Evolutionary conservation across 2,888 invertebrate genomes (phyloP), one percentile per base, ranked within the genome.

Genomic region (Apamea monoglypha): DNA sequence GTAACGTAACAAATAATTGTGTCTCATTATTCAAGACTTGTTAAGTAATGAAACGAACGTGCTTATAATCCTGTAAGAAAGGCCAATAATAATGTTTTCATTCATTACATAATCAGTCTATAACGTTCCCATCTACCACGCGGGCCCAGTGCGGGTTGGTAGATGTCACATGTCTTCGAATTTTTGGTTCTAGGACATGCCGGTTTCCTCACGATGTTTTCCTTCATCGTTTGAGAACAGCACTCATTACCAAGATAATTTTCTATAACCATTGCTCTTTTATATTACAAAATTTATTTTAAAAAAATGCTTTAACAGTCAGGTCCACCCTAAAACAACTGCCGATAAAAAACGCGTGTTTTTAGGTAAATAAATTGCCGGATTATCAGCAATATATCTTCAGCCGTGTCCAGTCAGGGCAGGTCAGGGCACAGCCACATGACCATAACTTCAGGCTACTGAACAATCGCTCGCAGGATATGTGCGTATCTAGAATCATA

Each of bases 321-420:
- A 86, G 80, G 74, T 89, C 88, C 86, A 79, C 50, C 2, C 68
- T 74, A 76, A 87, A n/a, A 76, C 64, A 5, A 40, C 71, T 16
- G 25, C 25, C 25, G n/a, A 68, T 77, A 88, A 86, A 88, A 88
- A 89, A 78, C 66, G 44, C 56, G 56, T 64, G 74, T 81, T 88
- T 88, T 88, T 74, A 79, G 80, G 72, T 77, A 84, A 91, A 94
- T 92, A 93, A 92, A 94, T 93, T 90, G 92, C 89, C 59, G 90
- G 87, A 91, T 93, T 93, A 92, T 90, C 91, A 88, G 87, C 91
- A 78, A 92, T 94, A 92, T 90, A 94, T 93, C 91, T 85, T 78
- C 66, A 75, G 40, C 78, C 76, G 73, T 70, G 88, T 89, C 81
- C 76, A 80, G 73, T 74, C 75, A 71, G 81, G 77, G 59, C 71